These are phyloP conservation scores for Helarctos malayanus DNA, from an alignment of 2,797 vertebrate species.

Conservation along the genomic window DNA sequence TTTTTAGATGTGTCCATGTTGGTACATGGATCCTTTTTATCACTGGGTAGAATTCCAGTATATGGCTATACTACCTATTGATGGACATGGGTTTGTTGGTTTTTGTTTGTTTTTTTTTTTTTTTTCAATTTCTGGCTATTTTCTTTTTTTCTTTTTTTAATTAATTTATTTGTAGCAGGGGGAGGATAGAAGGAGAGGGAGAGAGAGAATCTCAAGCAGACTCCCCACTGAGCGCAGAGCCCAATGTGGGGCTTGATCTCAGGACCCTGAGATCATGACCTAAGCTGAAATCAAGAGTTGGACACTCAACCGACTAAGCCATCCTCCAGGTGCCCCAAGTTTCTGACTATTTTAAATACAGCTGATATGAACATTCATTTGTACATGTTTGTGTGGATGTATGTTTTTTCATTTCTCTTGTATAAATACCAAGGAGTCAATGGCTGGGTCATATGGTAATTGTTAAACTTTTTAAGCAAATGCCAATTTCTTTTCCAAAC, in stretches of 20 bases:
- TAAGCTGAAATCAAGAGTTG: background rate
- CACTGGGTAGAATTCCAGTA: background rate
- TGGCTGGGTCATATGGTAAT: background rate
- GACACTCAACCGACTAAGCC: background rate
- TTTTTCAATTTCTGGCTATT: background rate
- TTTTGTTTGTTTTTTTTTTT: background rate
- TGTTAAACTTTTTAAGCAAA: slow-evolving; percentile 43
- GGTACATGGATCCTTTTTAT: background rate
- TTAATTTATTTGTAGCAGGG: background rate
- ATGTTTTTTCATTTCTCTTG: slow-evolving; percentile 46
- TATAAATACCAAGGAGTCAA: background rate
- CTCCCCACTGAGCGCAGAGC: background rate
- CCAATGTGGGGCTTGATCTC: background rate
- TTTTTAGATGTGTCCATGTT: background rate
- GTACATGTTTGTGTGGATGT: background rate
- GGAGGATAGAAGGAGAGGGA: background rate
- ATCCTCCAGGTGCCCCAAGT: background rate
- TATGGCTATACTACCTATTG: background rate
- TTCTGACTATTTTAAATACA: slow-evolving; percentile 24
- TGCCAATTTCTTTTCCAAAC: background rate
- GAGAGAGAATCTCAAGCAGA: background rate
- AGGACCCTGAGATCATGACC: background rate
- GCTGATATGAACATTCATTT: background rate
- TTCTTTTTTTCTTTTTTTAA: background rate
- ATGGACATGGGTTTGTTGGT: background rate